Base-by-base conservation (phyloP, 1,140 invertebrate genomes). In the Watersipora subatra region DNA sequence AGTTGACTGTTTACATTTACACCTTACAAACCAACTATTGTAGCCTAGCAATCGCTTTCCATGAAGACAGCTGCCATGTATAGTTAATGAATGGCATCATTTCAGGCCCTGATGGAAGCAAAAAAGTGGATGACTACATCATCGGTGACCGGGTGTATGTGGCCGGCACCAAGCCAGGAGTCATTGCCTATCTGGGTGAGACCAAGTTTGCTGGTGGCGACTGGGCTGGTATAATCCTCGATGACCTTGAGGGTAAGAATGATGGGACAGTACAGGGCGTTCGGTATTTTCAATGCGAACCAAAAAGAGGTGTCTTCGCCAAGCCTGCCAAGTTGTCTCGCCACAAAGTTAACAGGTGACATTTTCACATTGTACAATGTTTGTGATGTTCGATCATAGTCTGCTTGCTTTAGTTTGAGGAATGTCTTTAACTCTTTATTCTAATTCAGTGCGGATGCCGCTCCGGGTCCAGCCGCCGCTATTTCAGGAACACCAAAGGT, bases 131-230 rank as follows among this genome's bases (percentile, higher is more conserved):
- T 83, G 91, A 91, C 80, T 97, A 96, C 78, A 95, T 93, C 71
- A 91, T 97, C 73, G 93, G 93, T 55, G 90, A 97, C 75, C 83
- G 87, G 69, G 89, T 97, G 70, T 97, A 89, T 88, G 93, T 98
- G 28, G 91, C 92, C 73, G 93, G 93, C 34, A 88, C 86, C n/a
- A 95, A 96, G 76, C 88, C 92, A 2, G 95, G 94, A 28, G 85
- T 87, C 72, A 96, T 99, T 69, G 92, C 93, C 27, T 99, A 91
- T 78, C 93, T 98, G 67, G 96, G 96, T n/a, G 93, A 97, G 77
- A 95, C 94, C 30, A 74, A 77, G 66, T 81, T 81, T 72, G 77
- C 77, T 17, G 67, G 73, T 3, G 80, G 80, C 15, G 75, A 80
- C 24, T 81, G 80, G 80, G 78, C 77, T 12, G 80, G 80, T 15